Evolutionary conservation across 1,140 invertebrate species (phyloP).

Genomic region (Lasaia peninsularis): DNA sequence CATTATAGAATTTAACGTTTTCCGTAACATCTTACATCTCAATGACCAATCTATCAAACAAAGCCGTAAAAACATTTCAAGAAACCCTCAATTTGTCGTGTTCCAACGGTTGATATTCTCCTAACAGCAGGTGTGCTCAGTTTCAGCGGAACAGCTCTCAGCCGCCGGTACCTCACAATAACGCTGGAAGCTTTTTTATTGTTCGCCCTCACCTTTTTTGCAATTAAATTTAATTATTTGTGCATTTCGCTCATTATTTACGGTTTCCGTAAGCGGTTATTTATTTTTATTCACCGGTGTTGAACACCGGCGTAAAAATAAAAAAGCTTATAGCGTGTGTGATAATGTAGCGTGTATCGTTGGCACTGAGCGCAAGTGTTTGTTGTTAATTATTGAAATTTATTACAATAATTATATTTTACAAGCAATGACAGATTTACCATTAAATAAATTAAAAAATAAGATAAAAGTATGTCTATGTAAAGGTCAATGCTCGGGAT

Average conservation of each 20-base stretch:
- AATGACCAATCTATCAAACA: too few relatives aligned
- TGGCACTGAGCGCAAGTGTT: too few relatives aligned
- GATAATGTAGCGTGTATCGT: not conserved
- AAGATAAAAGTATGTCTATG: too few relatives aligned
- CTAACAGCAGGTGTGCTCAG: slow-evolving; percentile 19
- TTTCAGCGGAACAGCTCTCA: slow-evolving; percentile 6
- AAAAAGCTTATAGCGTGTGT: not conserved
- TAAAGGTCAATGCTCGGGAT: too few relatives aligned
- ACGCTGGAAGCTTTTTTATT: slow-evolving; percentile 16
- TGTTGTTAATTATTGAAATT: not conserved
- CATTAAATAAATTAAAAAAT: too few relatives aligned
- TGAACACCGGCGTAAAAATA: too few relatives aligned
- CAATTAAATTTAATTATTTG: slow-evolving; percentile 15
- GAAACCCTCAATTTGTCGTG: slow-evolving; percentile 13
- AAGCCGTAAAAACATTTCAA: not conserved
- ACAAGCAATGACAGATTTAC: too few relatives aligned
- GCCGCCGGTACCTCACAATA: slow-evolving; percentile 14
- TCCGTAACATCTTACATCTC: too few relatives aligned
- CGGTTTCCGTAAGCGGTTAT: not conserved
- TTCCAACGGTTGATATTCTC: slow-evolving; percentile 8
- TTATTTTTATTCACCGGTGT: not conserved
- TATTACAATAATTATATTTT: not conserved
- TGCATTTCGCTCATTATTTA: slow-evolving; percentile 1
- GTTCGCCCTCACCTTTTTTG: slow-evolving; percentile 14
- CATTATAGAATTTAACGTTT: too few relatives aligned